Base-by-base conservation (phyloP, 2,888 invertebrate genomes). In the Meliscaeva auricollis region DNA sequence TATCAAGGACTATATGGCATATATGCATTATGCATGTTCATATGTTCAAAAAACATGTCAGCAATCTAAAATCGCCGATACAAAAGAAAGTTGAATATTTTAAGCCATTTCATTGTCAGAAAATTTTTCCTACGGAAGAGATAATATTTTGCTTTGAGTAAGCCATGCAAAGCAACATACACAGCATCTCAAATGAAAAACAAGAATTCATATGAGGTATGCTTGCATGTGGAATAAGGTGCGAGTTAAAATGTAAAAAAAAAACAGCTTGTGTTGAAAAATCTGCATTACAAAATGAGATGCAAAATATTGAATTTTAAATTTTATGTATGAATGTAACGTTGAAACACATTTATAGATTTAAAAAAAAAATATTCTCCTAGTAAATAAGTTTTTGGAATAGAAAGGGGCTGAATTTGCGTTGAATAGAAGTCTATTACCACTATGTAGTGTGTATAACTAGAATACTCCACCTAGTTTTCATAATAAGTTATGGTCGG, bases 81-180 rank as follows among this genome's bases (percentile, higher is more conserved):
- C 56, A 56, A 56, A 56, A 35, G 20, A 11, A 35, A 35, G 35
- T 35, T 56, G 56, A 56, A 56, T 56, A 35, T 35, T 56, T 56
- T 11, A 35, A 32, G 35, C 56, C 17, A 56, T 35, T 32, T 35
- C 35, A 35, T 17, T 13, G 32, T 35, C 17, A 56, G 8, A 13
- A 35, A 35, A 35, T 17, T 56, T 56, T 11, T 56, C 17, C 35
- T 56, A 11, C 20, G 35, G 17, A 56, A 56, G 2, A 56, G 56
- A 56, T 56, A 56, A 56, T 11, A 8, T 56, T 35, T 56, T 54
- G 54, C 30, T 54, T 32, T 5, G 11, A 5, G 32, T 17, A 15
- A 30, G 15, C 6, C 30, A 30, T 5, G 15, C 15, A 15, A 26
- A 13, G 22, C 13, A 22, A 50, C 26, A 56, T 11, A 56, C 11